These are phyloP conservation scores for Tympanuchus pallidicinctus DNA, from an alignment of 2,113 vertebrate genomes.

Conservation along the genomic window DNA sequence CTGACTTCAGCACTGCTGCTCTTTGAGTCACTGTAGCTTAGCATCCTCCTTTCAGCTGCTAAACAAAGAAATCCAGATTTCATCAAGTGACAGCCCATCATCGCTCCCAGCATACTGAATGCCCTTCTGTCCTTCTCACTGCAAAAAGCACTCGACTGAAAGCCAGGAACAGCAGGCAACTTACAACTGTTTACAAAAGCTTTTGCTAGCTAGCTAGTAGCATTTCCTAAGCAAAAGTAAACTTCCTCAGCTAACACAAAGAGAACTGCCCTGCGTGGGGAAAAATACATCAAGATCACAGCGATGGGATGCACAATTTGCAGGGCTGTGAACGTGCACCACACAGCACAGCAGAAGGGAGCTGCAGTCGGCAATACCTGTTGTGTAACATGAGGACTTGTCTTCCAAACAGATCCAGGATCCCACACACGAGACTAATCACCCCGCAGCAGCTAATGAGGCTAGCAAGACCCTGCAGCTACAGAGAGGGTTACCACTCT, in stretches of 20 bases:
- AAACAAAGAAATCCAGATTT: background rate
- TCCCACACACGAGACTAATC: background rate
- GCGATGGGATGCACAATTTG: background rate
- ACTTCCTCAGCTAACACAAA: background rate
- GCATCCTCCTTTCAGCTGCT: background rate
- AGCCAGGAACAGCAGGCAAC: background rate
- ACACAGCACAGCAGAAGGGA: background rate
- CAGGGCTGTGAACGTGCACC: background rate
- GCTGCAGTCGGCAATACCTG: background rate
- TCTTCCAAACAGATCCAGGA: background rate
- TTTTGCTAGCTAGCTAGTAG: background rate
- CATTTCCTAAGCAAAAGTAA: background rate
- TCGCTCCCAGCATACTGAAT: background rate
- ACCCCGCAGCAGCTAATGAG: conserved; percentile 10
- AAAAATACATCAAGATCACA: background rate
- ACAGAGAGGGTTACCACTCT: background rate
- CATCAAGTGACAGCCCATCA: background rate
- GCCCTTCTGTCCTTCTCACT: background rate
- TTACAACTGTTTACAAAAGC: background rate
- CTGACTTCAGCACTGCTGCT: background rate
- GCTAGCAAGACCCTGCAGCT: background rate
- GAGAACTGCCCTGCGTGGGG: background rate
- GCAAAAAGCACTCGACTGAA: background rate
- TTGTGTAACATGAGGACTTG: background rate
- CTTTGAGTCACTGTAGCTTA: background rate